These are phyloP conservation scores for Cremastinae sp. DNA, from an alignment of 2,888 invertebrate species.

Conservation along the genomic window DNA sequence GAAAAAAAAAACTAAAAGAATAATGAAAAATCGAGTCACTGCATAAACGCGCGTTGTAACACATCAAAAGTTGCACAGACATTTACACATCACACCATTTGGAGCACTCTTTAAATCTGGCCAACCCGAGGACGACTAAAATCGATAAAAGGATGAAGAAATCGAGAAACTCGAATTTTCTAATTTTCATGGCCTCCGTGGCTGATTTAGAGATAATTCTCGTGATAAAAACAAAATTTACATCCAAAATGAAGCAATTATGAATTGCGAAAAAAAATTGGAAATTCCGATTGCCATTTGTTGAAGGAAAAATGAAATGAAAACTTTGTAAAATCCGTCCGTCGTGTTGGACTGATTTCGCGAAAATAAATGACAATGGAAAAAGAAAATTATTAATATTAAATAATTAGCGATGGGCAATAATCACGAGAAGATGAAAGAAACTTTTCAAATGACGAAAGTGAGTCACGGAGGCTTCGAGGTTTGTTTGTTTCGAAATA, in stretches of 20 bases:
- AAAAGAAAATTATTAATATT: constrained; percentile 16
- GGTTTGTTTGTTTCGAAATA: constrained; percentile 57
- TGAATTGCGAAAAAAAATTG: constrained; percentile 4
- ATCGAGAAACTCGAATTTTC: constrained; percentile 16
- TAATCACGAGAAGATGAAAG: constrained; percentile 33
- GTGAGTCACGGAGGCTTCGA: constrained; percentile 58
- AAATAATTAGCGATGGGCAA: constrained; percentile 10
- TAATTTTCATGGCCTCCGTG: constrained; percentile 41
- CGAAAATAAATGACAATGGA: constrained; percentile 20
- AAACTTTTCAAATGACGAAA: constrained; percentile 19
- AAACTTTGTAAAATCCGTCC: constrained; percentile 15
- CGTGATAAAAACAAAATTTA: constrained; percentile 5
- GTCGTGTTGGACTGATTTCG: constrained; percentile 27
- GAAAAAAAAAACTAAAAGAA: constrained; percentile 18
- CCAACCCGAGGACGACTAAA: constrained; percentile 24
- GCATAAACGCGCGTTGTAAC: constrained; percentile 52
- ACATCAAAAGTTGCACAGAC: constrained; percentile 50
- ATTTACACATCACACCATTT: constrained; percentile 34
- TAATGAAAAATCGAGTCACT: constrained; percentile 54
- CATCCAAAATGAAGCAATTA: not conserved
- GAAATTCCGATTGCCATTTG: not conserved
- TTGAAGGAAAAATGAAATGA: constrained; percentile 1
- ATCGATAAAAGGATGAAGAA: not conserved
- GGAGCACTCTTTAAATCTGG: constrained; percentile 40
- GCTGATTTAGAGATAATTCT: constrained; percentile 18